phyloP scores from a whole-genome alignment of 2,888 invertebrate genomes.

The Coelinius sp. region DNA sequence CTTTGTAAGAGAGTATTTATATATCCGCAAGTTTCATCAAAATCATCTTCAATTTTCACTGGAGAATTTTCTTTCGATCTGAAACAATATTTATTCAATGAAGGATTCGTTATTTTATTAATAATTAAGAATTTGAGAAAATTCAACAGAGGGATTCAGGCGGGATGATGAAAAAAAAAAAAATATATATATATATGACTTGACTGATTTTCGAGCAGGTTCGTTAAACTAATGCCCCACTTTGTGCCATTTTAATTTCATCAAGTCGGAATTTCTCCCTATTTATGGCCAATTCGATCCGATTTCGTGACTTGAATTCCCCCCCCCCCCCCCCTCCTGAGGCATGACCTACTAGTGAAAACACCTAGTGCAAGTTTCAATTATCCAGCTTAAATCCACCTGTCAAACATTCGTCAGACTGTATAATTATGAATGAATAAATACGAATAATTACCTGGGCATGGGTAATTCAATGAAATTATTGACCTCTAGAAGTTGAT shows the following conservation, averaged over 20 bases:
- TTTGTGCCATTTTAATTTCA: no score
- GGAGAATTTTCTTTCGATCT: conserved; percentile 55
- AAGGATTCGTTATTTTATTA: neutral
- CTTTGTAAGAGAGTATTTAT: conserved; percentile 58
- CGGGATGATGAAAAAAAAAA: no score
- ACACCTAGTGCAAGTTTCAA: no score
- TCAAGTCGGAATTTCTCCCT: no score
- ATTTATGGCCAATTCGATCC: no score
- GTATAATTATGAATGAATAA: neutral
- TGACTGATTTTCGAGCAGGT: neutral
- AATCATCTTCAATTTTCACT: conserved; percentile 28
- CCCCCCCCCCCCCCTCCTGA: no score
- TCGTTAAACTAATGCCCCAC: no score
- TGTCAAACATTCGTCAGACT: no score
- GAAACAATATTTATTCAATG: neutral
- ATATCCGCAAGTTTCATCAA: conserved; percentile 57
- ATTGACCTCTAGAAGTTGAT: conserved; percentile 64
- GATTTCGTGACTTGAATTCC: no score
- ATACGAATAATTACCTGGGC: conserved; percentile 68
- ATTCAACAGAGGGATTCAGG: no score
- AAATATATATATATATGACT: neutral
- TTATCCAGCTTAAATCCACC: no score
- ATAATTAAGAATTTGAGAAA: neutral
- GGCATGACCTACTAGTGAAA: no score
- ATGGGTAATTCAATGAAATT: conserved; percentile 75